A percentile compares a stretch with the other conserved stretches of the same genome.
phyloP scores from a whole-genome alignment of 2,797 vertebrate genomes.

The Urocyon cinereoargenteus region DNA sequence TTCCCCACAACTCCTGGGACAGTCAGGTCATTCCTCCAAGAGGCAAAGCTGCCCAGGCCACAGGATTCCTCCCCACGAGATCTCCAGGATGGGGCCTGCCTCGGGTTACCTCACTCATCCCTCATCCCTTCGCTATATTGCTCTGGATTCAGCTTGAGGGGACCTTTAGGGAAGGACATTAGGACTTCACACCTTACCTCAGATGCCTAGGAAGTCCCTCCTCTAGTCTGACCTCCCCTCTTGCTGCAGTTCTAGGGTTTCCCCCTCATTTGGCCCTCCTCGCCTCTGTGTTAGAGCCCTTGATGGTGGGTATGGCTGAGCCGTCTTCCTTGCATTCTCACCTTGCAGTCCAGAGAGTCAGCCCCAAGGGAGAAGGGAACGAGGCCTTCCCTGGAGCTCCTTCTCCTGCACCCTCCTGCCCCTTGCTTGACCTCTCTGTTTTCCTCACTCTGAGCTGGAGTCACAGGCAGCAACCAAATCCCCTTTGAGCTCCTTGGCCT shows the following conservation, averaged over 20 bases:
- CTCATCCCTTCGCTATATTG: neutral
- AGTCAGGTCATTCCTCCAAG: neutral
- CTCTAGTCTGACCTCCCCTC: neutral
- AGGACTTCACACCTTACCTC: neutral
- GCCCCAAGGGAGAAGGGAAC: neutral
- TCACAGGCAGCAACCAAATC: neutral
- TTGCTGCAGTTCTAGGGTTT: neutral
- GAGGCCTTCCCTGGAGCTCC: neutral
- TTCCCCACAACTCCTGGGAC: neutral
- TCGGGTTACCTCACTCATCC: neutral
- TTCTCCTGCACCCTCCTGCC: neutral
- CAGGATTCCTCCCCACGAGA: neutral
- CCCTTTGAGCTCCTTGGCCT: constrained; percentile 29
- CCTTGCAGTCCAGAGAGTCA: neutral
- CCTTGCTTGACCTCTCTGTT: neutral
- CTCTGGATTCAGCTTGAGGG: neutral
- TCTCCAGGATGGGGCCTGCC: neutral
- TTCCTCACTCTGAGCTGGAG: neutral
- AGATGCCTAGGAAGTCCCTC: neutral
- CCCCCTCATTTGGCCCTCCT: neutral
- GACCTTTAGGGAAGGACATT: neutral
- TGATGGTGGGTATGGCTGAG: neutral
- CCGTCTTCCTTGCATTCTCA: neutral
- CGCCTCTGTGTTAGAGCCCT: neutral
- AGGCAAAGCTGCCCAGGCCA: neutral